These are phyloP conservation scores for Carabus problematicus DNA, from an alignment of 2,888 invertebrate species.

Conservation along the genomic window DNA sequence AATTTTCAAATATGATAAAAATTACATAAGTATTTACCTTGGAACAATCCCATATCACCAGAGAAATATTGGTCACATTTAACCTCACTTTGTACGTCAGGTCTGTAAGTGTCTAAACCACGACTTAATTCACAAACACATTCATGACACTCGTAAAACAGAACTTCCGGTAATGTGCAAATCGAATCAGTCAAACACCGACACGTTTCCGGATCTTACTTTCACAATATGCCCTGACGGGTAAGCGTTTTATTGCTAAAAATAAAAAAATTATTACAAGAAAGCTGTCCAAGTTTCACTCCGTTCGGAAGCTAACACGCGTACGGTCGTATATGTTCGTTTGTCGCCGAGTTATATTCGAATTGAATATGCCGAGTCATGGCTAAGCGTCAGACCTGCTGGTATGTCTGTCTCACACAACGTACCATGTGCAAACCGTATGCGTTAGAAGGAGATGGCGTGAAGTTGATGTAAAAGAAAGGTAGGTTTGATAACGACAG, in stretches of 20 bases:
- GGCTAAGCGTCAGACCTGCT: conserved; percentile 24
- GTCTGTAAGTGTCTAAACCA: conserved; percentile 9
- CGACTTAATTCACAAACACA: conserved; percentile 35
- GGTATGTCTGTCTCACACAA: conserved; percentile 21
- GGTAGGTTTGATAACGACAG: conserved; percentile 13
- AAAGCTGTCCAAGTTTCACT: conserved; percentile 13
- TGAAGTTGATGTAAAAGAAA: conserved; percentile 4
- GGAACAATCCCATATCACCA: conserved; percentile 55
- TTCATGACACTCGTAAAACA: conserved; percentile 26
- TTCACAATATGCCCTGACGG: not conserved
- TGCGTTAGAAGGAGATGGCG: conserved; percentile 12
- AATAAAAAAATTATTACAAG: not conserved
- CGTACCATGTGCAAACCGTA: not conserved
- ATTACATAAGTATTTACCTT: conserved; percentile 51
- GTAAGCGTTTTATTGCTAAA: not conserved
- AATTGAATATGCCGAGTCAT: conserved; percentile 39
- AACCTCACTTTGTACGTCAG: conserved; percentile 31
- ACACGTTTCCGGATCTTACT: conserved; percentile 1
- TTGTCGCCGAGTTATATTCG: conserved; percentile 24
- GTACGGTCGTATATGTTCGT: conserved; percentile 20
- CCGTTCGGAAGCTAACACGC: not conserved
- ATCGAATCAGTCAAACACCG: not conserved
- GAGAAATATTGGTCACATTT: conserved; percentile 25
- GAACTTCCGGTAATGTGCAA: conserved; percentile 33
- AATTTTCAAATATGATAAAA: conserved; percentile 37